Evolutionary conservation across 2,113 vertebrate genomes (phyloP), one percentile per base, ranked within the genome.

Genomic region (Channa argus): DNA sequence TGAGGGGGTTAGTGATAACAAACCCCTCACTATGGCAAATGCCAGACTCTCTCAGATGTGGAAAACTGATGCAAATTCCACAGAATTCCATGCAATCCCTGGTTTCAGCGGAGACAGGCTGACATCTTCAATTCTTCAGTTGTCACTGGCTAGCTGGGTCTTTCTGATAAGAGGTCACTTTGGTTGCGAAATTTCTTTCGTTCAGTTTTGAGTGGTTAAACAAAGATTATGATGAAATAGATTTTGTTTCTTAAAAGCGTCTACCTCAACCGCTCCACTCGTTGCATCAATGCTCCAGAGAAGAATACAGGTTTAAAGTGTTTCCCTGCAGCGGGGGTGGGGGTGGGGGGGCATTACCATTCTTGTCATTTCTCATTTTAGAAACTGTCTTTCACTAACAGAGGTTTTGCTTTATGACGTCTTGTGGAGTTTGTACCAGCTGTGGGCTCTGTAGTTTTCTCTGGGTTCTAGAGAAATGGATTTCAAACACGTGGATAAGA

Each of bases 1-100:
- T 74, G 44, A 74, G 74, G 41, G 81, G 87, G 70, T 89, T 88
- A 86, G 86, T 83, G 80, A 88, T 86, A 84, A 89, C 86, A 86
- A 73, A 44, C 74, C 55, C 83, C 84, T 86, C 75, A 83, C 80
- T 77, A 45, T 74, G 79, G 77, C 86, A 86, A 89, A 87, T 87
- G 72, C 79, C 82, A 86, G 86, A 88, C 83, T 66, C 68, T 53
- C 34, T 87, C 75, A 64, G 74, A 87, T 80, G 81, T 87, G 82
- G 82, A 87, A 88, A 87, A 86, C 81, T 65, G 67, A 73, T 73
- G 83, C 56, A 72, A 82, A 88, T 73, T 80, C 78, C 71, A 60
- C 15, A 36, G 45, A n/a, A 43, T 87, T 89, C 82, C 82, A 72
- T 79, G 80, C 74, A 86, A 64, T 76, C 46, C 69, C 66, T 70